Conservation (phyloP, 1,140 invertebrate species). For the Pissodes strobi region DNA sequence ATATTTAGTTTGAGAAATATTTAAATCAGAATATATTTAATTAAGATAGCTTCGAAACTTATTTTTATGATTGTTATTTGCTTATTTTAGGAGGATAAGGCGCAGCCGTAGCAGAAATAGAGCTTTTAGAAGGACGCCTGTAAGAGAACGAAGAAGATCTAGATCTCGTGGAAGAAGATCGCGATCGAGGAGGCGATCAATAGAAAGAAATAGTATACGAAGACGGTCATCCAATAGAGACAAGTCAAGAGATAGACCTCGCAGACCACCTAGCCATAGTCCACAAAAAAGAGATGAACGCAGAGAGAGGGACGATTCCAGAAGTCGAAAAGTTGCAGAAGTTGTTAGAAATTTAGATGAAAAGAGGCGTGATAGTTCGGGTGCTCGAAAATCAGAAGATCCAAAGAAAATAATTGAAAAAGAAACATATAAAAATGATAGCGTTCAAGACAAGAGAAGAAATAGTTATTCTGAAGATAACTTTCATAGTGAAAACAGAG, state of each 20-base stretch:
- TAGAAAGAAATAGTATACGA: slow-evolving; percentile 45
- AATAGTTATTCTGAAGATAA: slow-evolving; percentile 26
- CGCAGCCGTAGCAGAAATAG: slow-evolving; percentile 48
- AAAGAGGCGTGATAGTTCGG: slow-evolving; percentile 42
- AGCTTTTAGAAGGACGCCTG: slow-evolving; percentile 40
- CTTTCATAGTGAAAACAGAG: slow-evolving; percentile 25
- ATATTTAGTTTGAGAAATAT: too few species aligned
- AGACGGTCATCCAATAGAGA: slow-evolving; percentile 45
- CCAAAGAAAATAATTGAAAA: slow-evolving; percentile 43
- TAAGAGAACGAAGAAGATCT: slow-evolving; percentile 41
- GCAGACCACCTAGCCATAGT: slow-evolving; percentile 46
- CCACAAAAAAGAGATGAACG: slow-evolving; percentile 35
- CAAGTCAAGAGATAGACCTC: slow-evolving; percentile 38
- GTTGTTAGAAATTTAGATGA: slow-evolving; percentile 29
- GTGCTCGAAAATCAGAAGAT: slow-evolving; percentile 48
- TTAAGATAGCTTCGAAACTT: too few species aligned
- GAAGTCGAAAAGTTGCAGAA: slow-evolving; percentile 15
- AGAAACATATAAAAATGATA: slow-evolving; percentile 39
- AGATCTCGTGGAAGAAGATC: slow-evolving; percentile 48
- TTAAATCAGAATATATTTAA: too few species aligned
- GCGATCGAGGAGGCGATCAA: slow-evolving; percentile 45
- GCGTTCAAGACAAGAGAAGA: slow-evolving; percentile 36
- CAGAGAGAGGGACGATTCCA: slow-evolving; percentile 36
- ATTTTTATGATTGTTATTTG: too few species aligned
- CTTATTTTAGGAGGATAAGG: slow-evolving; percentile 41